Base-by-base conservation (phyloP, 37 sponge, comb jelly and placozoan genomes). In the Lycopodina hypogea region DNA sequence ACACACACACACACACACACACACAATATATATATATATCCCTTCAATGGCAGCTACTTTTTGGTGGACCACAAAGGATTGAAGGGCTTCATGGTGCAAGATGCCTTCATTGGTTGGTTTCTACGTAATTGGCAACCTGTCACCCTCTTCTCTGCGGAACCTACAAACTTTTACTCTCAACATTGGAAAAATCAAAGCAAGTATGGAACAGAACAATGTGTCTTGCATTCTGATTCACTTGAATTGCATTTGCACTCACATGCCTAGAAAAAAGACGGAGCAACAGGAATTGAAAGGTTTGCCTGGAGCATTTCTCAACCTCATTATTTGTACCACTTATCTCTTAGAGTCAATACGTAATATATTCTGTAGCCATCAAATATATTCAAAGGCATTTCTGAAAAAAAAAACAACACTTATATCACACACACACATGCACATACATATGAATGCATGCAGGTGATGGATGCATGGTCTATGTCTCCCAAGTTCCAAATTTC, bases 171-270 rank as follows among this genome's bases (percentile, higher is more conserved):
- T 85, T 41, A n/a, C 58, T 18, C 69, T 90, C 6, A 61, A 15
- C 28, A 8, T 90, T 22, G 90, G 90, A 18, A 83, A 90, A 74
- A 74, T 90, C 15, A 90, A 90, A 83, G 90, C 85, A 28, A 26
- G 70, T 70, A n/a, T n/a, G n/a, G n/a, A n/a, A n/a, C n/a, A n/a
- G n/a, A n/a, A n/a, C n/a, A n/a, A n/a, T n/a, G n/a, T n/a, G n/a
- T n/a, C n/a, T n/a, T n/a, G n/a, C n/a, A n/a, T n/a, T n/a, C n/a
- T n/a, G n/a, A n/a, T n/a, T n/a, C n/a, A n/a, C n/a, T n/a, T n/a
- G n/a, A n/a, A n/a, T n/a, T n/a, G n/a, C n/a, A n/a, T n/a, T n/a
- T n/a, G n/a, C n/a, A n/a, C n/a, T n/a, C n/a, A n/a, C n/a, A n/a
- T n/a, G n/a, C n/a, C n/a, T n/a, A n/a, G n/a, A n/a, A n/a, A n/a